These are phyloP conservation scores for Amblyopsis rosae DNA, from an alignment of 2,113 vertebrate species.

Conservation along the genomic window DNA sequence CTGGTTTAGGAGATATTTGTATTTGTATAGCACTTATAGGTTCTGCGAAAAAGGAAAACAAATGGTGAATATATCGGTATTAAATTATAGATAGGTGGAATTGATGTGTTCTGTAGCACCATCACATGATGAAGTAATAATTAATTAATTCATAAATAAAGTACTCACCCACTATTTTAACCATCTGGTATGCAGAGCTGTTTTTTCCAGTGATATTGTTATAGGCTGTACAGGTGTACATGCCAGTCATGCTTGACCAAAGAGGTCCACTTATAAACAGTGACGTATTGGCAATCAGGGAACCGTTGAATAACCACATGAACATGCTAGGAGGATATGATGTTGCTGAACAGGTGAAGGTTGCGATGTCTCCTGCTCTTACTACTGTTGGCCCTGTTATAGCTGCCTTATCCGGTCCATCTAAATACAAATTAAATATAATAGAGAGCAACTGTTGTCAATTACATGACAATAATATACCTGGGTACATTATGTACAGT, in stretches of 20 bases:
- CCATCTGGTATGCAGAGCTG: slow-evolving; percentile 18
- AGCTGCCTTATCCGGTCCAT: slow-evolving; percentile 49
- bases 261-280: slow-evolving; percentile 31
- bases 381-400: slow-evolving; percentile 31
- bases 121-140: slow-evolving; percentile 21
- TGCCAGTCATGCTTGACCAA: slow-evolving; percentile 21
- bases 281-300: slow-evolving; percentile 26
- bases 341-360: slow-evolving; percentile 41
- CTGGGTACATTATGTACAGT: no score
- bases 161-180: slow-evolving; percentile 51
- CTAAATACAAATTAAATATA: slow-evolving; percentile 34
- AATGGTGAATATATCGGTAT: neutral
- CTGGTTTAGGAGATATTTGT: neutral
- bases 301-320: slow-evolving; percentile 47
- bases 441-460: no score
- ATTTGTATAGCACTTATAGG: slow-evolving; percentile 24
- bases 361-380: slow-evolving; percentile 18
- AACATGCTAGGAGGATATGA: slow-evolving; percentile 54
- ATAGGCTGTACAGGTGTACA: slow-evolving; percentile 49
- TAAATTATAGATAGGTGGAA: slow-evolving; percentile 25
- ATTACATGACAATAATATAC: no score
- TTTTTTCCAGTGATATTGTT: slow-evolving; percentile 50
- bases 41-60: slow-evolving; percentile 34
- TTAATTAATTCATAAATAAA: neutral
- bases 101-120: slow-evolving; percentile 38